Evolutionary conservation across 2,113 vertebrate genomes (phyloP).

Genomic region (Uria aalge): DNA sequence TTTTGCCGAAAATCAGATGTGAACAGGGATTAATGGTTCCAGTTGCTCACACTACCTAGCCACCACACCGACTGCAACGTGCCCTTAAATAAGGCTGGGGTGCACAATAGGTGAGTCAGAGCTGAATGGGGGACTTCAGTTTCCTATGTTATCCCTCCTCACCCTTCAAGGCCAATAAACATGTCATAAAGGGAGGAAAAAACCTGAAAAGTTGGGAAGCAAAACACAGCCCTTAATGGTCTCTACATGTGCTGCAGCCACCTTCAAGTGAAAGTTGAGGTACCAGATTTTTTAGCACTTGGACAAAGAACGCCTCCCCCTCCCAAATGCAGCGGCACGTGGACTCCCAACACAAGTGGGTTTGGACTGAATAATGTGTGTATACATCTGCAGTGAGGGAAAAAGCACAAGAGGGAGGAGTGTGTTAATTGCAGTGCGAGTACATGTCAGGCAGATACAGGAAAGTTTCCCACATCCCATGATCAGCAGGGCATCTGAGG

Average conservation of each 20-base stretch:
- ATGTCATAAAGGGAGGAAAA: slow-evolving; percentile 45
- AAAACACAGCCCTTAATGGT: slow-evolving; percentile 17
- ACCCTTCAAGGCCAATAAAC: slow-evolving; percentile 61
- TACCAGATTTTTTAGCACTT: neutral
- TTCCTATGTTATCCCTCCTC: slow-evolving; percentile 37
- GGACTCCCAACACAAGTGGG: neutral
- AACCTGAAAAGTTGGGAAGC: slow-evolving; percentile 52
- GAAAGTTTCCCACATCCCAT: slow-evolving; percentile 28
- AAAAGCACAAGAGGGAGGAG: neutral
- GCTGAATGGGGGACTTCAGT: neutral
- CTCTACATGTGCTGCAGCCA: neutral
- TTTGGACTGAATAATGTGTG: neutral
- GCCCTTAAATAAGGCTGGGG: neutral
- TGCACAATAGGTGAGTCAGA: slow-evolving; percentile 10
- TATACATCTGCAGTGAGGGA: neutral
- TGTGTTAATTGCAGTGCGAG: neutral
- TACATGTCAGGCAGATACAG: neutral
- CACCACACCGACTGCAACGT: neutral
- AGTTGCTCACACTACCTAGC: neutral
- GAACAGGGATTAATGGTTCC: slow-evolving; percentile 27
- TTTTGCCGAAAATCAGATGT: slow-evolving; percentile 44
- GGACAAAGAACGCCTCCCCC: neutral
- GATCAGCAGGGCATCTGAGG: slow-evolving; percentile 19
- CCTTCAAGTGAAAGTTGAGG: slow-evolving; percentile 26
- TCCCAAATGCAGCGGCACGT: accelerated